These are phyloP conservation scores for Clepsis dumicolana DNA, from an alignment of 2,888 invertebrate species.

Conservation along the genomic window DNA sequence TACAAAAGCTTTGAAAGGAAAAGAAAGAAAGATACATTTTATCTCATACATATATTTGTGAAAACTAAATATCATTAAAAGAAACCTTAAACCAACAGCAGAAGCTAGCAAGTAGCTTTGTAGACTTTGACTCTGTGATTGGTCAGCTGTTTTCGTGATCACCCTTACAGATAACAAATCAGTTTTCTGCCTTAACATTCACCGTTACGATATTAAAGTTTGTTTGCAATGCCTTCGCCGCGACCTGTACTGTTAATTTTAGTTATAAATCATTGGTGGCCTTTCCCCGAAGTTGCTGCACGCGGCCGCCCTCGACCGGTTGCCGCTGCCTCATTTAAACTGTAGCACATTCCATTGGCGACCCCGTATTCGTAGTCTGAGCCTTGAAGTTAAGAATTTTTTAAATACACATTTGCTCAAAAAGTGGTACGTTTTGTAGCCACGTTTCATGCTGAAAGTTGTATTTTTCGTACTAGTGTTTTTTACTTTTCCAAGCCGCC, in stretches of 20 bases:
- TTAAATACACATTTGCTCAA: background rate
- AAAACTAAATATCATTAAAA: too few relatives aligned
- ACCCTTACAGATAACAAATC: background rate
- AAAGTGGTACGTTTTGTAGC: too few relatives aligned
- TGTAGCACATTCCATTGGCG: conserved; percentile 83
- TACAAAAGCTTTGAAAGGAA: too few relatives aligned
- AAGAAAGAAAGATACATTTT: too few relatives aligned
- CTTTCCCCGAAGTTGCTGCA: conserved; percentile 82
- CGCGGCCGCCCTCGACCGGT: conserved; percentile 74
- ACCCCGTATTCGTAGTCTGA: conserved; percentile 67
- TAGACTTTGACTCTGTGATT: background rate
- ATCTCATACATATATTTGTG: too few relatives aligned
- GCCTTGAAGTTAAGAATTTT: background rate
- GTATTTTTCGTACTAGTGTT: too few relatives aligned
- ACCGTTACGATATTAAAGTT: conserved; percentile 37
- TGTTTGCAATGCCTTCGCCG: conserved; percentile 35
- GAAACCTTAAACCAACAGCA: too few relatives aligned
- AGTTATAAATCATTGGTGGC: conserved; percentile 81
- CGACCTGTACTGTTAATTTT: conserved; percentile 66
- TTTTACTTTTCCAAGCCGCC: too few relatives aligned
- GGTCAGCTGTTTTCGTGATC: background rate
- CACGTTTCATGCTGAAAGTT: too few relatives aligned
- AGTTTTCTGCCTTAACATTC: background rate
- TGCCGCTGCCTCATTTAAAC: conserved; percentile 85
- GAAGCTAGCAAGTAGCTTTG: too few relatives aligned